Percentiles rank a stretch among this genome's conserved stretches.
Evolutionary conservation across 1,140 invertebrate species (phyloP).

Genomic region (Apis laboriosa): DNA sequence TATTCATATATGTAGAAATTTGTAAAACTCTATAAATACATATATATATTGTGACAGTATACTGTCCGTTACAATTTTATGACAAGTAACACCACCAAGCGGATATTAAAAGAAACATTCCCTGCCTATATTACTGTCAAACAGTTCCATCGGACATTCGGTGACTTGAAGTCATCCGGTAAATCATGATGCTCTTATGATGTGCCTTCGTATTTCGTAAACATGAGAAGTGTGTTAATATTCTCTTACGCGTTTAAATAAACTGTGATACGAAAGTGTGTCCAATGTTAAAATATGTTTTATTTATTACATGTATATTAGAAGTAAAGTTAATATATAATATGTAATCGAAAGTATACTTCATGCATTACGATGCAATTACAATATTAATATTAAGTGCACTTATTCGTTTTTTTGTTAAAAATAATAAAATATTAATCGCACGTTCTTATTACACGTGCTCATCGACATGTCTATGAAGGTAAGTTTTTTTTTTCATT

Average conservation of each 20-base stretch:
- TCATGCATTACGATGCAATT: constrained; percentile 29
- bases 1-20: no score
- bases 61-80: no score
- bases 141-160: constrained; percentile 43
- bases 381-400: constrained; percentile 28
- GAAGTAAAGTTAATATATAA: constrained; percentile 2
- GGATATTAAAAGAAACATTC: neutral
- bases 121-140: constrained; percentile 20
- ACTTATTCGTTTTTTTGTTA: neutral
- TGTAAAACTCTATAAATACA: no score
- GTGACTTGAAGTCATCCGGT: constrained; percentile 46
- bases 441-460: constrained; percentile 4
- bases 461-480: constrained; percentile 56
- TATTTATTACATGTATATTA: neutral
- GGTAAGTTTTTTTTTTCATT: constrained; percentile 35
- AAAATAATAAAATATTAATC: constrained; percentile 34
- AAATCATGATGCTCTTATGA: constrained; percentile 7
- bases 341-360: neutral
- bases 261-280: constrained; percentile 36
- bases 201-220: constrained; percentile 31
- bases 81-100: constrained; percentile 21
- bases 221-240: constrained; percentile 23
- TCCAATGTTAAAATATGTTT: constrained; percentile 37
- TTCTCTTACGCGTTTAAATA: constrained; percentile 27
- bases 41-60: no score